These are phyloP conservation scores for Pitta sordida DNA, from an alignment of 2,113 vertebrate genomes.

Conservation along the genomic window DNA sequence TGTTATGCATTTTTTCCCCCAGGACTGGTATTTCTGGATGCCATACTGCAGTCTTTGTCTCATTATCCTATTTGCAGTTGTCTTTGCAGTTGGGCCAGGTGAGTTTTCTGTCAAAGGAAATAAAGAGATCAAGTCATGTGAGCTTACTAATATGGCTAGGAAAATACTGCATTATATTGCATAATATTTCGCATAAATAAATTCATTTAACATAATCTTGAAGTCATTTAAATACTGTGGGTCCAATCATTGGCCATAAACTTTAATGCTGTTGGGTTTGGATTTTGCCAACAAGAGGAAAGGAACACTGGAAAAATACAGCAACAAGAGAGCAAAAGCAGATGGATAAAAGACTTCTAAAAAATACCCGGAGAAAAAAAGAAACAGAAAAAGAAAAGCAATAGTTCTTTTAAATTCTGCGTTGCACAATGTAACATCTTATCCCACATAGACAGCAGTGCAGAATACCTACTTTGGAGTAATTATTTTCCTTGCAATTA, in stretches of 20 bases:
- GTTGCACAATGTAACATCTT: background rate
- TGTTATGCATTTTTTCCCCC: background rate
- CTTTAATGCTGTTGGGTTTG: background rate
- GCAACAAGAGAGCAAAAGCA: background rate
- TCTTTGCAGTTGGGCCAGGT: constrained; percentile 80
- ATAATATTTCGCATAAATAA: background rate
- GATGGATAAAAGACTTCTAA: background rate
- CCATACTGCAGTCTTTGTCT: constrained; percentile 82
- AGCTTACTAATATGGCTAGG: background rate
- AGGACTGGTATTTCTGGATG: constrained; percentile 78
- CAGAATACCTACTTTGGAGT: background rate
- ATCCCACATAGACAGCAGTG: background rate
- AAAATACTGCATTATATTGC: background rate
- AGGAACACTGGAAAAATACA: constrained; percentile 17
- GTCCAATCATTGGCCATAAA: background rate
- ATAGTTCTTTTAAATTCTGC: background rate
- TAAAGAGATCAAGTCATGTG: background rate
- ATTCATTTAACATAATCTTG: background rate
- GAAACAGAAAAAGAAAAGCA: background rate
- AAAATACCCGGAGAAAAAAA: fast-evolving
- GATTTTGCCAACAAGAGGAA: background rate
- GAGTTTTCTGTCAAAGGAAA: background rate
- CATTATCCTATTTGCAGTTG: constrained; percentile 76
- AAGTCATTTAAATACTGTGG: background rate
- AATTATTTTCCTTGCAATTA: background rate